Base-by-base conservation (phyloP, 2,113 vertebrate genomes). In the Sceloporus tristichus region DNA sequence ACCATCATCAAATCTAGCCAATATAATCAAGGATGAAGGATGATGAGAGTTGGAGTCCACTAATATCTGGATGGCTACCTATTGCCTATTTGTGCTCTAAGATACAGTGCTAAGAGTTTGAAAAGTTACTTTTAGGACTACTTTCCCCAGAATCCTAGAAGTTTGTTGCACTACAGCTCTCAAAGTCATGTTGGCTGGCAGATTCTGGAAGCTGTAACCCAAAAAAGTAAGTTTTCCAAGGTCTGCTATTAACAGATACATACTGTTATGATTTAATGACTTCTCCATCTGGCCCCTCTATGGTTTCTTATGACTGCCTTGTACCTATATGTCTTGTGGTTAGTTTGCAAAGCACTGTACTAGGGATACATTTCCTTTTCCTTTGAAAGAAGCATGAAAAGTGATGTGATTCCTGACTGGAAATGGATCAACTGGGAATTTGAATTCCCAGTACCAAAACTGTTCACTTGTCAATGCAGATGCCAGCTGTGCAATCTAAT, bases 381-480 rank as follows among this genome's bases (percentile, higher is more conserved):
- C 62, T 56, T 79, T 27, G 23, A 29, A 29, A 56, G 54, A 59
- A 85, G 73, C 23, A 40, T 16, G 11, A 85, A 34, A 85, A 38
- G 53, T 21, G 54, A n/a, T 16, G n/a, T 48, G 53, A 54, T 84
- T 70, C 18, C 66, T 84, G 82, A 71, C n/a, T 71, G 82, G 82
- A 73, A n/a, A 75, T 62, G 2, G 53, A 75, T 75, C 66, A 75
- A 71, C 40, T 11, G 25, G 54, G 71, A 71, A 65, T 4, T 13
- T 56, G 42, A 70, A 10, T 3, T 34, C 40, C 85, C 68, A 16
- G 5, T 34, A 27, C 42, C 62, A 16, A 78, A 48, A 34, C 59
- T 59, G 19, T 66, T 86, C 85, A 86, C 62, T 68, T 18, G 19
- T 59, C 34, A 42, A 34, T 53, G 85, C 85, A 86, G 59, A 86